A percentile compares a stretch with the other conserved stretches of the same genome.
phyloP scores from a whole-genome alignment of 2,888 invertebrate genomes.

The Scaptodrosophila latifasciaeformis region DNA sequence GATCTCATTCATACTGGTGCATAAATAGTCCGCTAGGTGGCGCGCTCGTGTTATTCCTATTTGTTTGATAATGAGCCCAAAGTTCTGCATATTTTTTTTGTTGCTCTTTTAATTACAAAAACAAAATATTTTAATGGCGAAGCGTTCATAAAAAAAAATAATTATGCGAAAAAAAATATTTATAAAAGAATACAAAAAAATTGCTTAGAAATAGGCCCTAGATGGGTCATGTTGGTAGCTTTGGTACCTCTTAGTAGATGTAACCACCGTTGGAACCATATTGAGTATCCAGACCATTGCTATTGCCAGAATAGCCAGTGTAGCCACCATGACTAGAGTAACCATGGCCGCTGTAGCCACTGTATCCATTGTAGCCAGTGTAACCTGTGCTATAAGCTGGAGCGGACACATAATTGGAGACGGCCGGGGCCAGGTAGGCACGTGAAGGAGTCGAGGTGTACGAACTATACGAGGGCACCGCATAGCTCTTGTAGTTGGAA shows the following conservation, averaged over 20 bases:
- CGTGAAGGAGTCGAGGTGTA: slow-evolving; percentile 43
- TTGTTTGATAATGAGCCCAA: no score
- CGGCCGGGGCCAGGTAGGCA: slow-evolving; percentile 37
- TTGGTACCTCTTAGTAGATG: slow-evolving; percentile 45
- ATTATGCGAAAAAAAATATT: neutral
- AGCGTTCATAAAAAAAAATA: neutral
- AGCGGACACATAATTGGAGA: no score
- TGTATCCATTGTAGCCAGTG: slow-evolving; percentile 13
- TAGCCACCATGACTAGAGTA: neutral
- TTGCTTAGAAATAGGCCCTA: neutral
- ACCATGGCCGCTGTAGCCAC: slow-evolving; percentile 22
- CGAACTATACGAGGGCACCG: slow-evolving; percentile 41
- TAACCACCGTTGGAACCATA: slow-evolving; percentile 67
- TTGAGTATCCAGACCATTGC: slow-evolving; percentile 55
- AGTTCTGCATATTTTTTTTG: no score
- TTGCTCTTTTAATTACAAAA: no score
- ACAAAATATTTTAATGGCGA: slow-evolving; percentile 3
- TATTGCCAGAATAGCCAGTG: slow-evolving; percentile 2
- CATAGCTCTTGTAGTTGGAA: slow-evolving; percentile 45
- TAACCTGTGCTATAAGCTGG: neutral
- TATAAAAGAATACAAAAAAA: neutral
- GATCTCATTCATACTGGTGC: no score
- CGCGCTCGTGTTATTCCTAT: no score
- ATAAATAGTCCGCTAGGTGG: no score
- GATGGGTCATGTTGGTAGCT: neutral